Evolutionary conservation across 2,113 vertebrate species (phyloP), one percentile per base, ranked within the genome.

Genomic region (Numenius arquata): DNA sequence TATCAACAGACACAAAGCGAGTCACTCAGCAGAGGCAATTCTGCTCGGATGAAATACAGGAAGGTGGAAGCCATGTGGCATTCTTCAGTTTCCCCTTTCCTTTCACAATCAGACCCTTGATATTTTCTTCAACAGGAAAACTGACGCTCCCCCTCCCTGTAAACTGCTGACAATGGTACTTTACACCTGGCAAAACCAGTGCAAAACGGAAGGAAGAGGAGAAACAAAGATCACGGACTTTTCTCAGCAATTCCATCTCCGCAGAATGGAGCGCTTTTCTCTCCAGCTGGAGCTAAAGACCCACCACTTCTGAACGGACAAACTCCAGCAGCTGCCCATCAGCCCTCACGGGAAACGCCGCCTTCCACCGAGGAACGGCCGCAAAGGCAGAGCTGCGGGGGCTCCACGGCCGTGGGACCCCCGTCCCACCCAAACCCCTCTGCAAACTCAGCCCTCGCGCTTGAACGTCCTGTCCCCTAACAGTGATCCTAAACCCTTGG

Each of bases 91-190:
- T 95, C 92, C 92, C 93, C 77, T 82, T 82, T 95, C 81, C 79
- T 90, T 97, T 93, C 85, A 83, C 93, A 90, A 22, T 50, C 88
- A 80, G 90, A 73, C 71, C 67, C 89, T 89, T 85, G 91, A 36
- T 93, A 91, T 86, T 97, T 91, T 96, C 93, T 66, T 85, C 81
- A 19, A 80, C 96, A 85, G 95, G 96, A 97, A 96, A 85, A 78
- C 87, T 74, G 86, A 59, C 59, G 9, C 89, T 80, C 86, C 55
- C 32, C 21, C 21, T 87, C 90, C 20, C 13, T 61, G 72, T n/a
- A 73, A 96, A 94, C 73, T 85, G 93, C 89, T 94, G 89, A 88
- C 87, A 78, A 95, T 90, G 85, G 86, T 87, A 16, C 83, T 97
- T 94, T 65, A 92, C 93, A 93, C 92, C 94, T 95, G 94, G 91